phyloP scores from a whole-genome alignment of 2,888 invertebrate species.

The Carabus problematicus region DNA sequence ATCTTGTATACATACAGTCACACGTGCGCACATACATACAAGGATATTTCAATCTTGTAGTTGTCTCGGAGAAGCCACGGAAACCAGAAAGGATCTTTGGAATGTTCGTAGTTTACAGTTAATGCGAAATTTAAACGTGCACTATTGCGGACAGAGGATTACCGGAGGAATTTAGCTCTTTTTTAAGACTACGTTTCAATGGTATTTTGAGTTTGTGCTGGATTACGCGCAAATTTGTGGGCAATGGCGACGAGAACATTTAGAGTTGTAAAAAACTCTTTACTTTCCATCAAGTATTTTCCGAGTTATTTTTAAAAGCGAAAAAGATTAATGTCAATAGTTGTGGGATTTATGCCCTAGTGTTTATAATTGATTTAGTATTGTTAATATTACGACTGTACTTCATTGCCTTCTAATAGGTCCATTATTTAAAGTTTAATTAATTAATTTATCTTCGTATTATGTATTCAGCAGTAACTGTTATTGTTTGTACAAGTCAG shows the following conservation, averaged over 20 bases:
- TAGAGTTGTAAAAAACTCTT: not conserved
- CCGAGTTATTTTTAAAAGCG: too few species aligned
- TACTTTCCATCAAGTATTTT: not conserved
- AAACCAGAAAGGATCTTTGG: constrained; percentile 21
- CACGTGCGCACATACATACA: too few species aligned
- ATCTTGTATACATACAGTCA: not conserved
- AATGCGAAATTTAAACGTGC: constrained; percentile 31
- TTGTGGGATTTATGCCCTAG: too few species aligned
- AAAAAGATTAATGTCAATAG: too few species aligned
- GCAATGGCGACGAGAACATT: not conserved
- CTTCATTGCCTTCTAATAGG: too few species aligned
- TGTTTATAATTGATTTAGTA: too few species aligned
- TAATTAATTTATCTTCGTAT: too few species aligned
- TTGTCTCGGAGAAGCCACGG: constrained; percentile 9
- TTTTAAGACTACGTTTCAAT: not conserved
- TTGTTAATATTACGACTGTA: too few species aligned
- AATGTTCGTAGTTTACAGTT: constrained; percentile 28
- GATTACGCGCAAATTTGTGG: not conserved
- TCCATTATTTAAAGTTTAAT: too few species aligned
- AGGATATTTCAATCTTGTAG: constrained; percentile 23
- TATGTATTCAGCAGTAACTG: too few species aligned
- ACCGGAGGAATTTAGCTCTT: not conserved
- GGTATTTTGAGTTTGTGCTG: not conserved
- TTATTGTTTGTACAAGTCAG: too few species aligned
- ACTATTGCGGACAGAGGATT: not conserved